phyloP scores from a whole-genome alignment of 2,888 invertebrate species.

The Hirtodrosophila cameraria region DNA sequence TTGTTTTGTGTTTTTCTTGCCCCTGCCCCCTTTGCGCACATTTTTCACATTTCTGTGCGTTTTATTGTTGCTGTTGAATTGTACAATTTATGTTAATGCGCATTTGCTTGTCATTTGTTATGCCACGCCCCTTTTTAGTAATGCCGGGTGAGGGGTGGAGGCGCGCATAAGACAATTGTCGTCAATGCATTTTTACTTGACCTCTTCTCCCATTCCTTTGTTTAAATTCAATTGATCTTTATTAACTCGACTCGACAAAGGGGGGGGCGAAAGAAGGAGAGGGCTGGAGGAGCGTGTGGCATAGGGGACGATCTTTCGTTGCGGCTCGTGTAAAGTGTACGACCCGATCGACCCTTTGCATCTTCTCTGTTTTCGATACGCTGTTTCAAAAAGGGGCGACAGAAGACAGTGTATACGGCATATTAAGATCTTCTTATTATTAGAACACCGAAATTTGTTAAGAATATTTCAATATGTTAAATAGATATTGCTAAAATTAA shows the following conservation, averaged over 20 bases:
- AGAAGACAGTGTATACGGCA: no score
- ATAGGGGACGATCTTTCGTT: slow-evolving; percentile 19
- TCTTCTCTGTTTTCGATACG: no score
- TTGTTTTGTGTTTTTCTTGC: slow-evolving; percentile 57
- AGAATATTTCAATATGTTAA: no score
- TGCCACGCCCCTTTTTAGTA: slow-evolving; percentile 51
- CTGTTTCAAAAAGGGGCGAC: no score
- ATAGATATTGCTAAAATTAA: no score
- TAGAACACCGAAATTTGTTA: no score
- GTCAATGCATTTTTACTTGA: slow-evolving; percentile 59
- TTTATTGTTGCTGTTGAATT: slow-evolving; percentile 29
- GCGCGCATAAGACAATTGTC: slow-evolving; percentile 42
- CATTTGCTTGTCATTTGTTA: slow-evolving; percentile 65
- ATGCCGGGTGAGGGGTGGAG: not conserved
- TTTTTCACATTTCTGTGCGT: no score
- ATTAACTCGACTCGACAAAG: no score
- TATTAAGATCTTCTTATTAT: no score
- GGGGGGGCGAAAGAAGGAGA: slow-evolving; percentile 10
- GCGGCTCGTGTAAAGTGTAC: slow-evolving; percentile 48
- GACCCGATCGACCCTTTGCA: slow-evolving; percentile 47
- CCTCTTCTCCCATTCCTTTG: slow-evolving; percentile 61
- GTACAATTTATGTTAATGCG: slow-evolving; percentile 66
- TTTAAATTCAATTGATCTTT: slow-evolving; percentile 80
- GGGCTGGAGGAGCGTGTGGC: not conserved
- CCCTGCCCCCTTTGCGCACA: no score